Conservation (phyloP, 2,797 vertebrate species). For the Channallabes apus region DNA sequence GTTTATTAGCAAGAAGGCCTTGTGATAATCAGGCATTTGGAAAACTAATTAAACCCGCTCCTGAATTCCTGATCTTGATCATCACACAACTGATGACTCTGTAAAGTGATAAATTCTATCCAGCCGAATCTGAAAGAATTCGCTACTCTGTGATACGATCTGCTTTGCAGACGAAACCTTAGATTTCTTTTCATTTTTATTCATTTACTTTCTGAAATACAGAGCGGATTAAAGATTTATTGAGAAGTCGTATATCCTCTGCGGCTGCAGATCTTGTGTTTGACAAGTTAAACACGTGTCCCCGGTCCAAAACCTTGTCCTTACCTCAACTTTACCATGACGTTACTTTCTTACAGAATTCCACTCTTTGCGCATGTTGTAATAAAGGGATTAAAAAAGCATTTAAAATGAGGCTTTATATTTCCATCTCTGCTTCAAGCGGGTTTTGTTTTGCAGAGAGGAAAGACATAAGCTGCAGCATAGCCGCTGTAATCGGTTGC, state of each 20-base stretch:
- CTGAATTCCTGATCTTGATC: neutral
- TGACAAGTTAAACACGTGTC: constrained; percentile 13
- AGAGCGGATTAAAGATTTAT: constrained; percentile 24
- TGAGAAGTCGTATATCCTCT: neutral
- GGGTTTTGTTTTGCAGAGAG: neutral
- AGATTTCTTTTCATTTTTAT: neutral
- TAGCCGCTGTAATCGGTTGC: constrained; percentile 26
- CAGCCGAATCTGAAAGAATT: neutral
- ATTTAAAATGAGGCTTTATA: neutral
- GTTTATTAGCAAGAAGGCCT: neutral
- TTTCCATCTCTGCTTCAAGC: neutral
- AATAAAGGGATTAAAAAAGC: neutral
- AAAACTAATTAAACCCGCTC: neutral
- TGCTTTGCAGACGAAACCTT: neutral
- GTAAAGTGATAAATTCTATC: neutral
- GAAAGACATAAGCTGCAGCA: neutral
- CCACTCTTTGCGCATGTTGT: neutral
- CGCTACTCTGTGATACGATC: neutral
- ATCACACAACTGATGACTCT: neutral
- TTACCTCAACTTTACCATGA: neutral
- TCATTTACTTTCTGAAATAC: neutral
- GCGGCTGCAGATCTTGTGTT: neutral
- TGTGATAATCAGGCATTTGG: constrained; percentile 1
- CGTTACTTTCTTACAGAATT: neutral
- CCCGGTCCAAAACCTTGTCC: neutral